Base-by-base conservation (phyloP, 37 sponge, comb jelly and placozoan genomes). In the Halichondria panicea region DNA sequence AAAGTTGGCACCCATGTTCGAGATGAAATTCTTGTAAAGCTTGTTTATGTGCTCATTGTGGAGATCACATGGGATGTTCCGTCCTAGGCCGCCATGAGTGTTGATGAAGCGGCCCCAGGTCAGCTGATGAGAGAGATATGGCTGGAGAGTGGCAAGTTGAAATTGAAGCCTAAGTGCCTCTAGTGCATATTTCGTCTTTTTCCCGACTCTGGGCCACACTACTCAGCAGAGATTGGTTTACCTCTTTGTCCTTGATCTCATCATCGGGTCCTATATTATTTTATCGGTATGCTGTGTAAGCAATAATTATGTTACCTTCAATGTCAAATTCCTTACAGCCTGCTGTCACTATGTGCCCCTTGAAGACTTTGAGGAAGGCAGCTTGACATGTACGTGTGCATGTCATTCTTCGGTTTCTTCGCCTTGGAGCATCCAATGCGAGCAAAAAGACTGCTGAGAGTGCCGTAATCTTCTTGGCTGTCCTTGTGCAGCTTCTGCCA, bases 31-130 rank as follows among this genome's bases (percentile, higher is more conserved):
- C 37, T 75, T 75, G 13, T 68, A 21, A 57, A 61, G 31, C 39
- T 75, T 75, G 18, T 66, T 66, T 7, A 61, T 33, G 35, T 75
- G 76, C 63, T 75, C 76, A 61, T 75, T n/a, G n/a, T n/a, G 31
- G 8, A 75, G 25, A 36, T 75, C 76, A 34, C 62, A 66, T 57
- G 62, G 76, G 24, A 75, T 75, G 43, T 75, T 75, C 19, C 41
- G 69, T 7, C 76, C 76, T 31, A 56, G 13, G 30, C 76, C 76
- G 15, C 76, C 76, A 11, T 68, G 5, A 25, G 58, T 75, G 27
- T 75, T 75, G 6, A 75, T 25, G 34, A 68, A 75, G 9, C 76
- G 9, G 64, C 69, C 9, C 76, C 76, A 75, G 64, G 69, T 35
- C 19, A 75, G 6, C 22, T 75, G 25, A n/a, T 75, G 61, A n/a